Evolutionary conservation across 2,113 vertebrate species (phyloP).

Genomic region (Oreocharis arfaki): DNA sequence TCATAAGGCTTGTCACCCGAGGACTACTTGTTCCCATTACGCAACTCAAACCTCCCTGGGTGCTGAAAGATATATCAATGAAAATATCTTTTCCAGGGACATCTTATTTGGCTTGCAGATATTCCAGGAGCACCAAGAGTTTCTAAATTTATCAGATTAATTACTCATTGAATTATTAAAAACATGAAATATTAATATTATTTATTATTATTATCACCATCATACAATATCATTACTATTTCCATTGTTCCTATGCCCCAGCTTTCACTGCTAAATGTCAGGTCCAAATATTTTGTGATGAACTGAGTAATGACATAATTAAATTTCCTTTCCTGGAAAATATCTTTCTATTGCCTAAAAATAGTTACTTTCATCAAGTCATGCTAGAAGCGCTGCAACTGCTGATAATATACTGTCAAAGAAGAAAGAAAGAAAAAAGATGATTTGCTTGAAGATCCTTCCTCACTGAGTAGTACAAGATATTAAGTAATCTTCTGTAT

Average conservation of each 20-base stretch:
- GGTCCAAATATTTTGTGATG: neutral
- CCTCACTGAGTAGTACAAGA: neutral
- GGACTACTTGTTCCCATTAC: neutral
- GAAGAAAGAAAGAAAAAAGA: neutral
- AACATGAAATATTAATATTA: neutral
- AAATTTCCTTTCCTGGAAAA: neutral
- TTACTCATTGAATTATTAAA: neutral
- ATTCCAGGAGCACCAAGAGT: neutral
- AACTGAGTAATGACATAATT: slow-evolving; percentile 6
- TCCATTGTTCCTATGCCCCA: neutral
- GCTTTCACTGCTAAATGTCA: neutral
- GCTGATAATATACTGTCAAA: neutral
- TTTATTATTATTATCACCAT: neutral
- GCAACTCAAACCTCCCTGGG: neutral
- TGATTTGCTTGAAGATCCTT: neutral
- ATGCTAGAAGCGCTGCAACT: neutral
- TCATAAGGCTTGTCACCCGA: neutral
- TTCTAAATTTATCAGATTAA: neutral
- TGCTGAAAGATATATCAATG: neutral
- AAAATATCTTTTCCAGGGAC: neutral
- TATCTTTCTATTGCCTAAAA: neutral
- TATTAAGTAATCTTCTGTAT: neutral
- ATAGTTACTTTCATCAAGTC: neutral
- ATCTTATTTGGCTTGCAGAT: neutral
- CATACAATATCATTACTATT: neutral